A percentile compares a stretch with the other conserved stretches of the same genome.
Conservation (phyloP, 1,140 invertebrate genomes). For the Calephelis nemesis region DNA sequence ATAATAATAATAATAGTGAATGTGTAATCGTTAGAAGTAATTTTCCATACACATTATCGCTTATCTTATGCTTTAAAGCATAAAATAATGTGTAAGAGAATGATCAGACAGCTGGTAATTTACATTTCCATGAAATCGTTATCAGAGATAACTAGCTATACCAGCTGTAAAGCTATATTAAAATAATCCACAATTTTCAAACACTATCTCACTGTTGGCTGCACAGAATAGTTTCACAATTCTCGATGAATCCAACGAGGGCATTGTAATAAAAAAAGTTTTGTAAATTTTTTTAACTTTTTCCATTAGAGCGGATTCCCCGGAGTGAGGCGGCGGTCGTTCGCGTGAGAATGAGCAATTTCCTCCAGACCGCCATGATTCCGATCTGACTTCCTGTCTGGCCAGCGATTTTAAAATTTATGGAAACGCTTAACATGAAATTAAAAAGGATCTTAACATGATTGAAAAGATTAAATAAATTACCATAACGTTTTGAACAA, state of each 20-base stretch:
- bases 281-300: slow-evolving; percentile 74
- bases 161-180: too few species aligned
- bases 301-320: slow-evolving; percentile 69
- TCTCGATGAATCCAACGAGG: slow-evolving; percentile 24
- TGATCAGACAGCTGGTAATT: too few species aligned
- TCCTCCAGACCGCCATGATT: slow-evolving; percentile 69
- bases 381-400: slow-evolving; percentile 74
- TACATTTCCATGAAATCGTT: too few species aligned
- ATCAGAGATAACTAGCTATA: too few species aligned
- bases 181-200: neutral
- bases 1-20: too few species aligned
- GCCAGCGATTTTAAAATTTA: slow-evolving; percentile 73
- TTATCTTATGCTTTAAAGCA: too few species aligned
- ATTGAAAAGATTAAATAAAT: neutral
- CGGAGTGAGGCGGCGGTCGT: slow-evolving; percentile 48
- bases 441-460: slow-evolving; percentile 40
- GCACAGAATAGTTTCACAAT: slow-evolving; percentile 3
- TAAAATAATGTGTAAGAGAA: too few species aligned
- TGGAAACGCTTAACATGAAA: slow-evolving; percentile 67
- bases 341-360: slow-evolving; percentile 78
- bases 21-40: too few species aligned
- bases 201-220: neutral
- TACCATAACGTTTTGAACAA: slow-evolving; percentile 12
- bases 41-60: too few species aligned
- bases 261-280: slow-evolving; percentile 61